Evolutionary conservation across 2,888 invertebrate species (phyloP).

Genomic region (Ernsta delagoae): DNA sequence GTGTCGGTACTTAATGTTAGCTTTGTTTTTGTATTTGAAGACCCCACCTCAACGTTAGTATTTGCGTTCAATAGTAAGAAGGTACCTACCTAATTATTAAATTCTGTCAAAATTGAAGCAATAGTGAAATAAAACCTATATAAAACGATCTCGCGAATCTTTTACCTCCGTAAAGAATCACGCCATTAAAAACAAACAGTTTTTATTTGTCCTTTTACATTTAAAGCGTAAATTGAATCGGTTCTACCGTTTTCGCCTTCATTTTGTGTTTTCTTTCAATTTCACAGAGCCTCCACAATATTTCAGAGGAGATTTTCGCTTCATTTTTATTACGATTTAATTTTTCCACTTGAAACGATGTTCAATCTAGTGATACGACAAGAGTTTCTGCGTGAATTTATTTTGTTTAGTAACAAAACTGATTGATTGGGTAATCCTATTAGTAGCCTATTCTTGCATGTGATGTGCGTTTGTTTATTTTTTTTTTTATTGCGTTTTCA

Average conservation of each 20-base stretch:
- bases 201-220: conserved; percentile 12
- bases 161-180: neutral
- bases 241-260: conserved; percentile 9
- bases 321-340: conserved; percentile 14
- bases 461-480: too few relatives aligned
- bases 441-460: too few relatives aligned
- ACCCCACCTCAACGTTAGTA: too few relatives aligned
- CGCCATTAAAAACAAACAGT: conserved; percentile 8
- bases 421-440: too few relatives aligned
- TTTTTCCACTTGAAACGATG: neutral
- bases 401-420: too few relatives aligned
- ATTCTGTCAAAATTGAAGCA: too few relatives aligned
- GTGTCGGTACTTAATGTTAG: too few relatives aligned
- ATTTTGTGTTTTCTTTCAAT: conserved; percentile 15
- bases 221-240: conserved; percentile 13
- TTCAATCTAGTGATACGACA: neutral
- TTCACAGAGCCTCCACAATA: conserved; percentile 12
- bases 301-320: conserved; percentile 3
- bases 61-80: too few relatives aligned
- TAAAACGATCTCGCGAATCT: neutral
- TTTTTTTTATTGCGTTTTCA: too few relatives aligned
- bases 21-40: too few relatives aligned
- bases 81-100: too few relatives aligned
- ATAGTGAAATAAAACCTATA: neutral
- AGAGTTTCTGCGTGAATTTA: too few relatives aligned